Base-by-base conservation (phyloP, 2,888 invertebrate genomes). In the Cecidostiba fungosa region DNA sequence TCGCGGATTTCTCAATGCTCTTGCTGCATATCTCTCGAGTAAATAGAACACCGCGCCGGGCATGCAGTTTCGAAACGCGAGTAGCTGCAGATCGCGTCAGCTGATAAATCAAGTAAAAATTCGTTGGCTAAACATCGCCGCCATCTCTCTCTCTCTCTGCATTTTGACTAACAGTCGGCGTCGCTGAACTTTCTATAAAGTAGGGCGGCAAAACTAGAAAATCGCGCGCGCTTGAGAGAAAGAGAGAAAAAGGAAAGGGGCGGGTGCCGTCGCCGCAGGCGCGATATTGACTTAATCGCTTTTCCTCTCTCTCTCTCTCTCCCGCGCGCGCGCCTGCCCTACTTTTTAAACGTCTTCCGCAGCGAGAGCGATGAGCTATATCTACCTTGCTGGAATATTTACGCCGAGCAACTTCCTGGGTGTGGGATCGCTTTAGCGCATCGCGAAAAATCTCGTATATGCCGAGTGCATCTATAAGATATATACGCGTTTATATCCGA, bases 251-350 rank as follows among this genome's bases (percentile, higher is more conserved):
- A 69, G 69, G 12, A 70, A 70, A 19, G 70, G 23, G 19, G 29
- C 70, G 70, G 70, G 36, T 16, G 70, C 32, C 29, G 23, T 69
- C 29, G 16, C 69, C 26, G 66, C 8, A 2, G 66, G 69, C 70
- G 32, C 36, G 70, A 36, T 74, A 74, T 74, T 74, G 54, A 74
- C 74, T 74, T 74, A 74, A 74, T 74, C 50, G 74, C 74, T 74
- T 74, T 74, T 50, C 47, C 50, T 26, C 50, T 50, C 50, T 19
- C 70, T n/a, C n/a, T n/a, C n/a, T n/a, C n/a, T n/a, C n/a, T n/a
- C n/a, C n/a, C n/a, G n/a, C 43, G 14, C 23, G 23, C 54, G 54
- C 54, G n/a, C n/a, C 50, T 50, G 50, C 10, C 72, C 74, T 26
- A 50, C 50, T 74, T 74, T 74, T 29, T 50, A 50, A 74, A 47